Conservation (phyloP, 2,888 invertebrate species). For the Prenolepis imparis region DNA sequence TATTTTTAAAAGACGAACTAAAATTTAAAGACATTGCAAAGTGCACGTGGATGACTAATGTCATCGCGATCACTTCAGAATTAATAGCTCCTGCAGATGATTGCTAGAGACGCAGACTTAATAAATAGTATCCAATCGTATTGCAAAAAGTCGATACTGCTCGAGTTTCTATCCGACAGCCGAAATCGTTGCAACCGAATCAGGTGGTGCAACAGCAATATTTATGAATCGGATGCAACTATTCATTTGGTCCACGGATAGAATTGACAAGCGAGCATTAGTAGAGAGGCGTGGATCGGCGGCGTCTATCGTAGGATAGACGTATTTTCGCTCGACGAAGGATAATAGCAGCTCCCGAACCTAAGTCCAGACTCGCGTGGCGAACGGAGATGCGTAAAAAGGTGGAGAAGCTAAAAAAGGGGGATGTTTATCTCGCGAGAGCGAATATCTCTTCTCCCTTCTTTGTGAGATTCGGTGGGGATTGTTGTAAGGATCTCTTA, state of each 20-base stretch:
- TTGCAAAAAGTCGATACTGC: neutral
- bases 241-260: conserved; percentile 43
- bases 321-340: conserved; percentile 35
- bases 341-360: conserved; percentile 66
- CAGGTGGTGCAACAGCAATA: conserved; percentile 26
- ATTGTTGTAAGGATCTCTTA: neutral
- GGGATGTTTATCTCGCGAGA: conserved; percentile 17
- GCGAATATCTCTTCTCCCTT: neutral
- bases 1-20: too few relatives aligned
- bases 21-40: too few relatives aligned
- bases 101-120: conserved; percentile 5
- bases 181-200: neutral
- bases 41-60: too few relatives aligned
- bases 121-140: conserved; percentile 32
- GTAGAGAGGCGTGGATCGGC: conserved; percentile 46
- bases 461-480: neutral
- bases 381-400: conserved; percentile 34
- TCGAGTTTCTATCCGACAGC: conserved; percentile 6
- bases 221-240: conserved; percentile 50
- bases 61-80: too few relatives aligned
- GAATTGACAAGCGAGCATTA: conserved; percentile 61
- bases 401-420: conserved; percentile 29
- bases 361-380: conserved; percentile 42
- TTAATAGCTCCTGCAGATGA: neutral
- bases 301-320: conserved; percentile 56